Evolutionary conservation across 1,140 invertebrate genomes (phyloP), one percentile per base, ranked within the genome.

Genomic region (Himalopsyche phryganea): DNA sequence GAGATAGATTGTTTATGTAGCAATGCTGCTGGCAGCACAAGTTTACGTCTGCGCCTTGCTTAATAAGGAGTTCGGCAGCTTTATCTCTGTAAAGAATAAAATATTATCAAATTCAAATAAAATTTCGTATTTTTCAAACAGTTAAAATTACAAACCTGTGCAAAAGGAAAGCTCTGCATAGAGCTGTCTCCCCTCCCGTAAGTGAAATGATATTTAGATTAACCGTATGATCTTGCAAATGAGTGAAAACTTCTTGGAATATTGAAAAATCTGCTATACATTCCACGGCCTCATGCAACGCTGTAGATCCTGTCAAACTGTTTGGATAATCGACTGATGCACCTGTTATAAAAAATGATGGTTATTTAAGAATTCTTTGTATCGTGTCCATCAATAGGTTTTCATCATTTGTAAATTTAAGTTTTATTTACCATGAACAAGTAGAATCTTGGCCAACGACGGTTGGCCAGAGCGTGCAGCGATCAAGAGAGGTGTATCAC

Each of bases 401-500:
- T n/a, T n/a, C n/a, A n/a, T n/a, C n/a, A n/a, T n/a, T n/a, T n/a
- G n/a, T n/a, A n/a, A n/a, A n/a, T n/a, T n/a, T n/a, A n/a, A n/a
- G n/a, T n/a, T n/a, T n/a, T n/a, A n/a, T 20, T 35, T 69, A 82
- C 81, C 81, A 68, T 77, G 71, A 59, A 72, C 58, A 6, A 82
- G 65, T 18, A 84, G 71, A 35, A 80, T 57, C 59, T 69, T 62
- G n/a, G 73, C 75, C 28, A 80, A 61, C 6, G 65, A 59, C 0
- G 78, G 68, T 64, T 83, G 78, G 15, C 77, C 75, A 45, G 76
- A 74, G 44, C 76, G 71, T 2, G 76, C 77, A 17, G 83, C 81
- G 10, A 83, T 66, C 46, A 84, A 74, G 2, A 86, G 71, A 0
- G 84, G 81, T 1, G 83, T 84, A 45, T 83, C 80, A 11, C 81